Evolutionary conservation across 2,888 invertebrate genomes (phyloP), one percentile per base, ranked within the genome.

Genomic region (Pachliopta kotzebuea): DNA sequence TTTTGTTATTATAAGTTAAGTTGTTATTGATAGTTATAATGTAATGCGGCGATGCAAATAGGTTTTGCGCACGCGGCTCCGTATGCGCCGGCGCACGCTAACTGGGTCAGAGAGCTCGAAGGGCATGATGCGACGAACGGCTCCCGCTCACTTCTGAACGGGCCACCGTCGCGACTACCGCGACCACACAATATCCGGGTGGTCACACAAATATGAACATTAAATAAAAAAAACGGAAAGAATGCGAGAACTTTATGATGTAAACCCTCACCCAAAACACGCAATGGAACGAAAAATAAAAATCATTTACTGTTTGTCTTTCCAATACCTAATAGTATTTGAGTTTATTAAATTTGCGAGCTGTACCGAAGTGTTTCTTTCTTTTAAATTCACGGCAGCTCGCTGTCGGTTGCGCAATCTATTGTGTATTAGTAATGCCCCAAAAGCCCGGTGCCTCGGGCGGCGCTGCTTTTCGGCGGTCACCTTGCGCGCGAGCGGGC

Each of bases 341-440:
- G 11, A 31, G 1, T 31, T 8, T 31, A 8, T 23, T 18, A 45
- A 4, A 49, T n/a, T 49, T 49, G 18, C 4, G 20, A 49, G 8
- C 6, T 20, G 49, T 49, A 20, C 56, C 62, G 49, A 52, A 26
- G 29, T 58, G 62, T 61, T 66, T 59, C 56, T 42, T n/a, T 57
- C 62, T 56, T 71, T 72, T 72, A 2, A 74, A 74, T 72, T 70
- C 17, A 0, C 9, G 23, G n/a, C 31, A 70, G 70, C 74, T 72
- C 75, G 75, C 71, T 52, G 73, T 77, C 74, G 68, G 72, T 86
- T 80, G 85, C 80, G 81, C 77, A 85, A 86, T 72, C 77, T 67
- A 84, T 85, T 85, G 84, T 86, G 74, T 77, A 84, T 88, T 88
- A 83, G 88, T 88, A 86, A 86, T 87, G 88, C 87, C 83, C 86